Conservation (phyloP, 2,797 vertebrate genomes). For the Myiotriccus ornatus region DNA sequence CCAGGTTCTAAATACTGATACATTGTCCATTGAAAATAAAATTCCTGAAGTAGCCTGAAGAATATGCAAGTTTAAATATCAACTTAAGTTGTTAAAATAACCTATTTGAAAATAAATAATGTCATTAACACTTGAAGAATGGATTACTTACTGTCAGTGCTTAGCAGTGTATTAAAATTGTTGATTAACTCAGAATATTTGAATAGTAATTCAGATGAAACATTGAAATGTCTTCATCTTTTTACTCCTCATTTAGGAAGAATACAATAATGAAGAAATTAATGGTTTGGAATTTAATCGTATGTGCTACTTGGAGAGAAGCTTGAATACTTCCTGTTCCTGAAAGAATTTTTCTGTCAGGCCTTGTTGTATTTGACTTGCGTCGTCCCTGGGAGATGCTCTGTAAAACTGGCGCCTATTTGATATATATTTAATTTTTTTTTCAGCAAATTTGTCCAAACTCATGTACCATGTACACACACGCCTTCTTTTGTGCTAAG, state of each 20-base stretch:
- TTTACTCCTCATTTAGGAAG: neutral
- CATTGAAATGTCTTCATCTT: neutral
- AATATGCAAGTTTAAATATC: neutral
- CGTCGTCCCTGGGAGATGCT: neutral
- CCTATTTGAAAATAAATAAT: neutral
- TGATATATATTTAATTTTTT: neutral
- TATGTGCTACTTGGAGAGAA: neutral
- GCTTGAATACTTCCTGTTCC: neutral
- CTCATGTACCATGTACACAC: neutral
- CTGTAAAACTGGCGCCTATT: neutral
- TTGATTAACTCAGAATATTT: neutral
- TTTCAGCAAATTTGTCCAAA: neutral
- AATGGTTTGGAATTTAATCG: neutral
- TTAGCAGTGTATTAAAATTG: neutral
- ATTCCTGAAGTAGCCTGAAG: neutral
- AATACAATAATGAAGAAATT: neutral
- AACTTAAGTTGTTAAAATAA: neutral
- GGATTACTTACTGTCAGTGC: neutral
- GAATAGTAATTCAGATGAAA: neutral
- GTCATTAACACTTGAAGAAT: neutral
- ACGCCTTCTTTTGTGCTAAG: neutral
- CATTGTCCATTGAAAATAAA: neutral
- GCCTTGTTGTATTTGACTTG: neutral
- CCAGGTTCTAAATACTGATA: neutral
- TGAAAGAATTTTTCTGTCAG: neutral